Base-by-base conservation (phyloP, 2,113 vertebrate species). In the Eonycteris spelaea region DNA sequence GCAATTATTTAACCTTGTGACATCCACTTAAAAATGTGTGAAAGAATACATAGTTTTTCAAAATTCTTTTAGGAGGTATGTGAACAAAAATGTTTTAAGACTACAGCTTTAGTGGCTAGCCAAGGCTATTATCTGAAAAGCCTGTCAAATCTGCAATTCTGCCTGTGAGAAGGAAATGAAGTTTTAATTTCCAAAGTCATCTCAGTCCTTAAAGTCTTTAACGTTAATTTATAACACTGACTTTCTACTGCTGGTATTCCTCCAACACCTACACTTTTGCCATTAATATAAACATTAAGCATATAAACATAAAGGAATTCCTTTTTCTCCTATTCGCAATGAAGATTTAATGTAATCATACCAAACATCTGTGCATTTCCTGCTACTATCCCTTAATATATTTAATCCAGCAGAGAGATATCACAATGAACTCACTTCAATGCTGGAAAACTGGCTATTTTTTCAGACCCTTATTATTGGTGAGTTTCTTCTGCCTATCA, bases 281-380 rank as follows among this genome's bases (percentile, higher is more conserved):
- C 70, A 57, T 82, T 79, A 88, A 43, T 65, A n/a, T 82, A 71
- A 96, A 93, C 51, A 91, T 67, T 80, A 80, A 95, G 26, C 22
- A 79, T 75, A 88, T 51, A 91, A 71, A 85, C 55, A 88, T 68
- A 95, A 85, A 77, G 16, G 14, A 68, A 74, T 73, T 89, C 10
- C 57, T 90, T 79, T 95, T 90, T 83, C 48, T 95, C 26, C 48
- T 67, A 48, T 57, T 93, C 93, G 63, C 28, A 95, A 79, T 61
- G 91, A 89, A 91, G 38, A 78, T 53, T 91, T 96, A 78, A 78
- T 74, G n/a, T 74, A 95, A 95, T 45, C 53, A 93, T 67, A 94
- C 16, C 59, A 61, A 95, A 86, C 24, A 95, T 45, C 21, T 30
- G 67, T 80, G 40, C 26, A 10, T 68, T 95, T 89, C 61, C 45